Percentiles rank a stretch among this genome's conserved stretches.
Evolutionary conservation across 2,113 vertebrate species (phyloP).

Genomic region (Zapornia atra): DNA sequence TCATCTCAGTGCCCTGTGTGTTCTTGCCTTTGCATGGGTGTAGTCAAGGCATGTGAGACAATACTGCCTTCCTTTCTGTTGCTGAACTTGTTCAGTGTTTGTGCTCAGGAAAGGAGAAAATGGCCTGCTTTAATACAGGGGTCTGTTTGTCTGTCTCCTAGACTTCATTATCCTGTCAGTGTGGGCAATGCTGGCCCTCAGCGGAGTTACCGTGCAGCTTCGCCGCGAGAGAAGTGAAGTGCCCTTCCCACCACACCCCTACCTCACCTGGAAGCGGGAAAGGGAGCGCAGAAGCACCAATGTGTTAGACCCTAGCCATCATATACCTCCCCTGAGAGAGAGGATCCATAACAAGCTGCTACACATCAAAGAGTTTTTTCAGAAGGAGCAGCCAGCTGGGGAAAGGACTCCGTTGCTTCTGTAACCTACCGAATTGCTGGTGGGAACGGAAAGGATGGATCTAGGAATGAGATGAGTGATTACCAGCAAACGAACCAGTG

Average conservation of each 20-base stretch:
- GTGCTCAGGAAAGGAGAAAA: neutral
- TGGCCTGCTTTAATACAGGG: neutral
- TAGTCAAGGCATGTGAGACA: neutral
- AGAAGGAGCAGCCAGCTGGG: slow-evolving; percentile 74
- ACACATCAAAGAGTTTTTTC: slow-evolving; percentile 74
- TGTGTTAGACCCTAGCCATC: slow-evolving; percentile 92
- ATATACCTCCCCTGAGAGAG: slow-evolving; percentile 83
- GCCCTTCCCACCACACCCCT: slow-evolving; percentile 90
- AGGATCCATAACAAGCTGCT: slow-evolving; percentile 77
- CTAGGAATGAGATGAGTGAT: neutral
- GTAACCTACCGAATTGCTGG: slow-evolving; percentile 43
- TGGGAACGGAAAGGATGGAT: neutral
- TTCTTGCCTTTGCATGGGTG: neutral
- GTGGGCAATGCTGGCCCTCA: slow-evolving; percentile 86
- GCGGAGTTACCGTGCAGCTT: slow-evolving; percentile 85
- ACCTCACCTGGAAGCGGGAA: slow-evolving; percentile 88
- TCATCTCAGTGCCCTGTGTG: neutral
- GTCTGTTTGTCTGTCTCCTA: slow-evolving; percentile 7
- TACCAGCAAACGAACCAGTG: neutral
- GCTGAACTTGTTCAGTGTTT: neutral
- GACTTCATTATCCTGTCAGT: slow-evolving; percentile 87
- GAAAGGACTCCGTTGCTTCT: slow-evolving; percentile 92
- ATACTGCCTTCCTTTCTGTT: neutral
- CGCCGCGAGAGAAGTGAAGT: slow-evolving; percentile 82
- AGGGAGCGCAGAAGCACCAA: slow-evolving; percentile 92